These are phyloP conservation scores for Hydrophis major DNA, from an alignment of 2,797 vertebrate species.

Conservation along the genomic window DNA sequence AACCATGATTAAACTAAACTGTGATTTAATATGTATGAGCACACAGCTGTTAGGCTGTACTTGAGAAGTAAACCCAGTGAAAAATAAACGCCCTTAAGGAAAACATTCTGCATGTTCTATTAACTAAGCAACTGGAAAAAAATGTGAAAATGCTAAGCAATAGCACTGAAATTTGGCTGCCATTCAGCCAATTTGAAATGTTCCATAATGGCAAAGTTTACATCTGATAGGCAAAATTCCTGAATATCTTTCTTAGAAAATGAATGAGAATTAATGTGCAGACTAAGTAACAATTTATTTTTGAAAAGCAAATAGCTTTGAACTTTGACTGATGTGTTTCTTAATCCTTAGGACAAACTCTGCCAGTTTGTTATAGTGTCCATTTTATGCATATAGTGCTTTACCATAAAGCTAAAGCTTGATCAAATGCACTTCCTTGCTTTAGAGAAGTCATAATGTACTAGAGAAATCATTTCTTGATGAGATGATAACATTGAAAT, in stretches of 20 bases:
- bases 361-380: constrained; percentile 8
- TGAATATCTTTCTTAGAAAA: constrained; percentile 45
- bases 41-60: not conserved
- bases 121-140: constrained; percentile 50
- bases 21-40: not conserved
- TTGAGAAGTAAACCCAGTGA: not conserved
- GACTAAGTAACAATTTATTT: constrained; percentile 35
- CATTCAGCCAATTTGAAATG: constrained; percentile 41
- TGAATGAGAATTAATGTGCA: constrained; percentile 42
- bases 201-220: constrained; percentile 33
- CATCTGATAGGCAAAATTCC: constrained; percentile 52
- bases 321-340: constrained; percentile 25
- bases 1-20: not conserved
- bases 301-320: constrained; percentile 24
- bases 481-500: accelerated
- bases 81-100: constrained; percentile 55
- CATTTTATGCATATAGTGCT: constrained; percentile 22
- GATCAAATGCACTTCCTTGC: constrained; percentile 10
- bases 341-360: constrained; percentile 19
- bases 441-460: constrained; percentile 4
- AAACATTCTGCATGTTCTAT: constrained; percentile 64
- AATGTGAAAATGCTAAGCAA: constrained; percentile 62
- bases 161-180: constrained; percentile 56
- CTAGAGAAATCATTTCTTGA: accelerated
- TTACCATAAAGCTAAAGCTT: constrained; percentile 12